Evolutionary conservation across 2,888 invertebrate species (phyloP).

Genomic region (Nomada fabriciana): DNA sequence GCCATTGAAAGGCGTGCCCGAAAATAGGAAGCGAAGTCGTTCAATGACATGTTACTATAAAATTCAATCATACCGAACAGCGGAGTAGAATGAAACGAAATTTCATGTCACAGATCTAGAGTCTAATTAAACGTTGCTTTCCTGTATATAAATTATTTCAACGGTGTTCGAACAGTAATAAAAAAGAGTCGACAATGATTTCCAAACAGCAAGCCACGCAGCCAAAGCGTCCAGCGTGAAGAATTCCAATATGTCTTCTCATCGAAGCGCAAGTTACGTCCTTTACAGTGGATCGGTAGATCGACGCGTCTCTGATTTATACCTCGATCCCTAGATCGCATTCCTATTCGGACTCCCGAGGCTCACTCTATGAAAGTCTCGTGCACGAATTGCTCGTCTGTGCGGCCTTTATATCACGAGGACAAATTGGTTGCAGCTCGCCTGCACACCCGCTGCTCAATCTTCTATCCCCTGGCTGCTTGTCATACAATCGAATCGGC

Average conservation of each 20-base stretch:
- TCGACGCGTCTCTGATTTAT: conserved; percentile 61
- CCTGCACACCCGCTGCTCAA: not conserved
- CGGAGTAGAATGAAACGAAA: too few species aligned
- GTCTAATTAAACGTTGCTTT: too few species aligned
- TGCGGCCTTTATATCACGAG: conserved; percentile 56
- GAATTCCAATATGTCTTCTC: conserved; percentile 42
- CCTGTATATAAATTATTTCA: too few species aligned
- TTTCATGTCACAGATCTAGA: too few species aligned
- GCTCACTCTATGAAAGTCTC: conserved; percentile 72
- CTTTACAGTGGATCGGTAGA: conserved; percentile 63
- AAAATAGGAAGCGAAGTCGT: not conserved
- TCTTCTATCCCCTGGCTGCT: not conserved
- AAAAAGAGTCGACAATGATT: not conserved
- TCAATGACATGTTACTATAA: not conserved
- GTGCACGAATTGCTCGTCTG: conserved; percentile 66
- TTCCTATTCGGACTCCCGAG: conserved; percentile 41
- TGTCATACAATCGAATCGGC: conserved; percentile 39
- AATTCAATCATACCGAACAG: too few species aligned
- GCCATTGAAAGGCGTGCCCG: not conserved
- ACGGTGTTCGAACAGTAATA: too few species aligned
- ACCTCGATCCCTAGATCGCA: conserved; percentile 45
- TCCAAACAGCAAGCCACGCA: not conserved
- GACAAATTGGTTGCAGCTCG: conserved; percentile 66
- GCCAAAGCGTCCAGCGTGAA: conserved; percentile 26
- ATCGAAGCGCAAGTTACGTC: conserved; percentile 61